Evolutionary conservation across 1,140 invertebrate species (phyloP), one percentile per base, ranked within the genome.

Genomic region (Drosophila melanica): DNA sequence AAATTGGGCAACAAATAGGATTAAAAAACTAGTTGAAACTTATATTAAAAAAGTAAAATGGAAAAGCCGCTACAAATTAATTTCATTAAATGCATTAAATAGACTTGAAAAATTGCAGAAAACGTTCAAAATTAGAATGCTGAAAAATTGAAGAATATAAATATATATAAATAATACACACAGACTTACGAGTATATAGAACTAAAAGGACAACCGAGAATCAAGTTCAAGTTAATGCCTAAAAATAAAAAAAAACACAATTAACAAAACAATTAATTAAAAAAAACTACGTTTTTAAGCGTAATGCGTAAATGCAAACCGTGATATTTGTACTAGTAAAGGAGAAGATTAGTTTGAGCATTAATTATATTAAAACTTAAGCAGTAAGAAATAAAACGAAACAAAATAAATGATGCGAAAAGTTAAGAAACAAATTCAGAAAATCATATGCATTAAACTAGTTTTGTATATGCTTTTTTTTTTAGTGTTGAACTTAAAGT

Each of bases 271-370:
- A 72, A 73, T 77, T 71, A 64, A 74, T 63, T 64, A 60, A 80
- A 66, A 51, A 77, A 67, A 63, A 74, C 67, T 66, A 74, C 67
- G 79, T 66, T 78, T 79, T 57, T 66, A 79, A 55, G 51, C 54
- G 62, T 59, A 73, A 55, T 58, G 77, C 72, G 62, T 80, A 76
- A 77, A 79, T 60, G 80, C 80, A 84, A 85, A 90, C 72, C 87
- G 87, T 90, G 87, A 90, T 90, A 90, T 90, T 90, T 90, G 87
- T 90, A 90, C 79, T 90, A 90, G 87, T 90, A 84, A 90, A 73
- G 75, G 69, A 55, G 62, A 65, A 72, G 63, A 78, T 79, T 50
- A 70, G 59, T 75, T 75, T 44, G 59, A 75, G 67, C 53, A 75
- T 70, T 75, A 75, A 70, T 75, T 75, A 59, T 71, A 67, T 53